Evolutionary conservation across 1,140 invertebrate genomes (phyloP), one percentile per base, ranked within the genome.

Genomic region (Latrodectus geometricus): DNA sequence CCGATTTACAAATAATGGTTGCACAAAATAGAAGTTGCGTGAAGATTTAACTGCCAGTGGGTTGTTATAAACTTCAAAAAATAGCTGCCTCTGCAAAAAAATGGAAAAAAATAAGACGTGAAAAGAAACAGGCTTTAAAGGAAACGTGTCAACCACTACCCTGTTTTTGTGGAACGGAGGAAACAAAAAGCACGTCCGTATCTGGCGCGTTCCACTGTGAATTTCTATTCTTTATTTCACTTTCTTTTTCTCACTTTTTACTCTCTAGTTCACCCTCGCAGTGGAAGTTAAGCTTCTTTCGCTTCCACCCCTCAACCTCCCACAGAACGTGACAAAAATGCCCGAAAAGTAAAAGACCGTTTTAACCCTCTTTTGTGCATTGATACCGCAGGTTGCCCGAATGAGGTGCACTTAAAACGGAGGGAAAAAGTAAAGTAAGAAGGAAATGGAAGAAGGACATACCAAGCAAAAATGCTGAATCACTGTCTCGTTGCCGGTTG

Each of bases 381-480:
- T 83, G 80, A 83, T 83, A 83, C 80, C 80, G 80, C 80, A 83
- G 72, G 80, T 83, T 83, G 73, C 74, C 65, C 50, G 80, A 83
- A 83, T 83, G 80, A 83, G 69, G 70, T 83, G 70, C 80, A 73
- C 80, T 83, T 80, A 80, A 49, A 74, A 69, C 50, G 23, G 17
- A 82, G 54, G 52, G 4, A 52, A 69, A 23, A 20, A 15, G 52
- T n/a, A 56, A 20, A 76, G n/a, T 21, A 56, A 61, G 74, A 14
- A 76, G 4, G 23, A n/a, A 12, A 80, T 35, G 20, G 68, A 69
- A 69, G n/a, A 21, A 74, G 21, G 74, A 52, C 54, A 73, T 21
- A 11, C 20, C 14, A 74, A 83, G 56, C 65, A 61, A 35, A 56
- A 65, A 74, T 83, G 70, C 69, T 83, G 78, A 78, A 78, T 78